Evolutionary conservation across 2,113 vertebrate genomes (phyloP).

Genomic region (Rissa tridactyla): DNA sequence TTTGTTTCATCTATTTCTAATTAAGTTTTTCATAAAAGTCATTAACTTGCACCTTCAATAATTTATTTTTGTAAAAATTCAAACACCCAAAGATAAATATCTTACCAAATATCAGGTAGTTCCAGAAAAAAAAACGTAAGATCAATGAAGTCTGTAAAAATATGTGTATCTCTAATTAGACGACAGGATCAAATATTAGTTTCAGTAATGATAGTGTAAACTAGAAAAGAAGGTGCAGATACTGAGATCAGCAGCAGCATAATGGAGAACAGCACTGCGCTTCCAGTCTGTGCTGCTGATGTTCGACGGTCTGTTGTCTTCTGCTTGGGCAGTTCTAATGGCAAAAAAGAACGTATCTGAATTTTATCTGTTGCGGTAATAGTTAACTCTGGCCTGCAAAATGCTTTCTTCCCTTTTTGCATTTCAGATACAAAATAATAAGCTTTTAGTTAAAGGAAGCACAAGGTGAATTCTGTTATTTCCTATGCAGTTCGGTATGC

Average conservation of each 20-base stretch:
- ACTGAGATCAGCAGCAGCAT: background rate
- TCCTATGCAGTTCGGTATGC: background rate
- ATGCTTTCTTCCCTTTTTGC: background rate
- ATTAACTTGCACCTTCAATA: background rate
- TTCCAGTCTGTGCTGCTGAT: background rate
- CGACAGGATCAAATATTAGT: background rate
- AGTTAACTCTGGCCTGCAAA: background rate
- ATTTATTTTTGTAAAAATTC: background rate
- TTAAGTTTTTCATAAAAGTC: background rate
- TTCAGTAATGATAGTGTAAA: background rate
- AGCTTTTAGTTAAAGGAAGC: background rate
- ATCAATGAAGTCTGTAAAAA: background rate
- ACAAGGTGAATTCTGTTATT: accelerated
- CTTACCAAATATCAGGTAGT: background rate
- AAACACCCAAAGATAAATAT: background rate
- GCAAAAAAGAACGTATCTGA: background rate
- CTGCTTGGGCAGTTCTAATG: background rate
- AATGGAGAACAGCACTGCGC: background rate
- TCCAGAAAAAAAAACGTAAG: background rate
- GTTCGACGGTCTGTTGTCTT: background rate
- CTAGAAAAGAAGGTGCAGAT: background rate
- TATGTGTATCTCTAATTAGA: background rate
- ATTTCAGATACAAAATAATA: background rate
- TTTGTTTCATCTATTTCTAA: conserved; percentile 13
- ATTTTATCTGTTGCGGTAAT: background rate